Evolutionary conservation across 2,113 vertebrate genomes (phyloP), one percentile per base, ranked within the genome.

Genomic region (Sphaerodactylus townsendi): DNA sequence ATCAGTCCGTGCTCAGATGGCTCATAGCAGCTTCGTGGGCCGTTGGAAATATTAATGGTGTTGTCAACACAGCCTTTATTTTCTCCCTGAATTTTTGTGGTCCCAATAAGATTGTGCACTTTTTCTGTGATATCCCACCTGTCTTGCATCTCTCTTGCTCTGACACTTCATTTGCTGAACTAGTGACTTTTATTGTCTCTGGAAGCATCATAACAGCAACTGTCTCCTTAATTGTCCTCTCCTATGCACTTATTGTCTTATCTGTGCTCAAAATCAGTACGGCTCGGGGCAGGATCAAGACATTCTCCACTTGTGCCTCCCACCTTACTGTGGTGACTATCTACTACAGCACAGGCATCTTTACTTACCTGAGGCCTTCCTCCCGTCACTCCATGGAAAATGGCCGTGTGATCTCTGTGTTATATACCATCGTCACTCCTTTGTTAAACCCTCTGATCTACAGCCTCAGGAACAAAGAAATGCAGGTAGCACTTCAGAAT

Each of bases 51-150:
- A 15, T 85, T 41, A 85, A 85, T 68, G 77, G 77, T 33, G 28
- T 74, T 17, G 15, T 74, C 84, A 85, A 80, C 33, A 85, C 77
- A 17, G 11, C 77, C 19, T 74, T 80, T 73, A 46, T 85, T 14
- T 85, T 85, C 70, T 80, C 77, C 70, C 30, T 75, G 59, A 30
- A 74, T 9, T 85, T 85, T 46, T 80, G 84, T 68, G 62, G 46
- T 28, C 65, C 59, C 70, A 74, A 74, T 33, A 28, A 75, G 59
- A 85, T 85, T 81, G 41, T 83, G n/a, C 91, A 93, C 64, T 90
- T 91, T 82, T 93, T 93, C 77, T 93, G 91, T 64, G 91, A 92
- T 56, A 90, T 91, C 13, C 91, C 82, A 10, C 90, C 90, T 5
- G 48, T 92, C 68, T n/a, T 84, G 6, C 37, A 46, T 62, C 76